These are phyloP conservation scores for Patella caerulea DNA, from an alignment of 2,888 invertebrate species.

Conservation along the genomic window DNA sequence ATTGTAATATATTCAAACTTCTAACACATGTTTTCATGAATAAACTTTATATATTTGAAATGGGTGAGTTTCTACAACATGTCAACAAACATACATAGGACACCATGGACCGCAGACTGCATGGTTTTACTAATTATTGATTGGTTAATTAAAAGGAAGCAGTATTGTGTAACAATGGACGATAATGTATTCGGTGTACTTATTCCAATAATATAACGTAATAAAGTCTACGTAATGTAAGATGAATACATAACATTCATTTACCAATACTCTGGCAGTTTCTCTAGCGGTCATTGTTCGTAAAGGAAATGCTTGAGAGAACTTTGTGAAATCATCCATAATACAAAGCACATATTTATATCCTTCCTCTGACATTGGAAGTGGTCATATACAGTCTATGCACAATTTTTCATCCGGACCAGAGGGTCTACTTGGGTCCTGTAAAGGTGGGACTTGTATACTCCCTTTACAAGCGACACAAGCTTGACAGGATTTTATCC, in stretches of 20 bases:
- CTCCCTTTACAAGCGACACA: neutral
- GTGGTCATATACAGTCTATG: slow-evolving; percentile 8
- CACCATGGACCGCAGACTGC: too few relatives aligned
- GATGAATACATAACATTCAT: neutral
- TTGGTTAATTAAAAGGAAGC: too few relatives aligned
- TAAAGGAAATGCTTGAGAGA: neutral
- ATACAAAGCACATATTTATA: neutral
- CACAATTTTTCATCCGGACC: neutral
- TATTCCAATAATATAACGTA: too few relatives aligned
- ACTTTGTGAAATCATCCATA: slow-evolving; percentile 1
- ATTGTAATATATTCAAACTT: too few relatives aligned
- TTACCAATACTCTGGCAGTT: neutral
- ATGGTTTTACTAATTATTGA: too few relatives aligned
- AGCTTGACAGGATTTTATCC: neutral
- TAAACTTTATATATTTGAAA: too few relatives aligned
- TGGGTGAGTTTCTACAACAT: too few relatives aligned
- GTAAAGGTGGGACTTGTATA: neutral
- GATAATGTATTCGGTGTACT: too few relatives aligned
- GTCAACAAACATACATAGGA: too few relatives aligned
- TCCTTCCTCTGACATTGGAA: neutral
- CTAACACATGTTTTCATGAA: too few relatives aligned
- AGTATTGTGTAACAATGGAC: too few relatives aligned
- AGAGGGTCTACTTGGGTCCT: neutral
- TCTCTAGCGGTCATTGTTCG: neutral
- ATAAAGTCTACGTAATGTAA: too few relatives aligned